Percentiles rank a stretch among this genome's conserved stretches.
phyloP scores from a whole-genome alignment of 2,888 invertebrate species.

The Hemistola chrysoprasaria region DNA sequence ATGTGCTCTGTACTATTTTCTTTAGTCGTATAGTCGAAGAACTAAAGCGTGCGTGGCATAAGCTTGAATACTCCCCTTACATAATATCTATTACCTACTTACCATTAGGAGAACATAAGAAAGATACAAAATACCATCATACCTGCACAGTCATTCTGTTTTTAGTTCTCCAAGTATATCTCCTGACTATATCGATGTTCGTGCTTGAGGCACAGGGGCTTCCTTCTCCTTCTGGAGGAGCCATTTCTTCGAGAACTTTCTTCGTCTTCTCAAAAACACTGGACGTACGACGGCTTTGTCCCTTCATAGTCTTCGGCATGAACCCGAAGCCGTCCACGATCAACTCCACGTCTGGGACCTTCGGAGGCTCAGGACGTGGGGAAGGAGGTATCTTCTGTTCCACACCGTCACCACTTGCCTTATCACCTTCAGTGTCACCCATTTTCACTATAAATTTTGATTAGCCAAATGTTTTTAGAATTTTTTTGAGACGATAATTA shows the following conservation, averaged over 20 bases:
- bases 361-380: conserved; percentile 41
- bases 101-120: too few relatives aligned
- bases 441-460: too few relatives aligned
- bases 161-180: conserved; percentile 86
- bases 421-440: conserved; percentile 46
- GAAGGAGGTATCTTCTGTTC: conserved; percentile 30
- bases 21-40: too few relatives aligned
- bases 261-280: conserved; percentile 35
- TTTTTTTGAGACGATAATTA: conserved; percentile 7
- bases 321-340: conserved; percentile 77
- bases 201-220: conserved; percentile 64
- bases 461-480: conserved; percentile 12
- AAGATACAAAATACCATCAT: conserved; percentile 8
- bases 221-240: conserved; percentile 37
- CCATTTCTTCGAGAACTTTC: conserved; percentile 36
- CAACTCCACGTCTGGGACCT: conserved; percentile 63
- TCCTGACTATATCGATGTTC: conserved; percentile 72
- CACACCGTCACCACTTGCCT: conserved; percentile 43
- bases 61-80: too few relatives aligned
- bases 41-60: too few relatives aligned
- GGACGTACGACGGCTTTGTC: conserved; percentile 10
- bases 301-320: conserved; percentile 47
- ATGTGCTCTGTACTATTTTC: too few relatives aligned
- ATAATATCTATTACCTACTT: too few relatives aligned
- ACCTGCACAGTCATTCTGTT: conserved; percentile 85